A percentile compares a stretch with the other conserved stretches of the same genome.
These are phyloP conservation scores for Globia sparganii DNA, from an alignment of 2,888 invertebrate genomes.

Conservation along the genomic window DNA sequence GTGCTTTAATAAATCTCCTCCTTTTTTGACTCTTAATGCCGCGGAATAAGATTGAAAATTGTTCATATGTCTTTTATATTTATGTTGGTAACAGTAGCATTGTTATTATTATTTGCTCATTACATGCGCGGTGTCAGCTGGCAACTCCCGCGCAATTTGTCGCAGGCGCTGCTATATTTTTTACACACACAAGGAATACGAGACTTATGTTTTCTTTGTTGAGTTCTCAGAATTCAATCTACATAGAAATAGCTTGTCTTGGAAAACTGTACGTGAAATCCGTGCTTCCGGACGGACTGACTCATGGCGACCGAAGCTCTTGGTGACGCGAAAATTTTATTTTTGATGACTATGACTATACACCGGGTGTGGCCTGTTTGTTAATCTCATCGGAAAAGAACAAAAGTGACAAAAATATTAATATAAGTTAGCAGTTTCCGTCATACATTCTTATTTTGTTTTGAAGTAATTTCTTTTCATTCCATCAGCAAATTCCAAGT, in stretches of 20 bases:
- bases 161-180: constrained; percentile 49
- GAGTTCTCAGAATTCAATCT: constrained; percentile 56
- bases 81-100: constrained; percentile 54
- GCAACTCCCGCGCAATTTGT: constrained; percentile 72
- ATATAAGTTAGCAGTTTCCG: neutral
- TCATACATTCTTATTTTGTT: neutral
- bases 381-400: constrained; percentile 7
- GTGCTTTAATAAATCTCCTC: constrained; percentile 68
- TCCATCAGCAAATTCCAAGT: neutral
- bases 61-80: constrained; percentile 23
- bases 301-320: constrained; percentile 31
- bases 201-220: constrained; percentile 59
- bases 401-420: neutral
- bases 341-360: constrained; percentile 1
- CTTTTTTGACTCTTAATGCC: constrained; percentile 67
- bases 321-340: constrained; percentile 1
- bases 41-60: constrained; percentile 67
- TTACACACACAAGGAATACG: constrained; percentile 50
- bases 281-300: constrained; percentile 54
- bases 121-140: constrained; percentile 78
- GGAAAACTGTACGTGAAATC: constrained; percentile 47
- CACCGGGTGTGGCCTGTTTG: constrained; percentile 1
- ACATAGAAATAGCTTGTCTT: constrained; percentile 56
- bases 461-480: neutral
- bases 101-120: constrained; percentile 78